These are phyloP conservation scores for Prosopocoilus inquinatus DNA, from an alignment of 2,888 invertebrate genomes.

Conservation along the genomic window DNA sequence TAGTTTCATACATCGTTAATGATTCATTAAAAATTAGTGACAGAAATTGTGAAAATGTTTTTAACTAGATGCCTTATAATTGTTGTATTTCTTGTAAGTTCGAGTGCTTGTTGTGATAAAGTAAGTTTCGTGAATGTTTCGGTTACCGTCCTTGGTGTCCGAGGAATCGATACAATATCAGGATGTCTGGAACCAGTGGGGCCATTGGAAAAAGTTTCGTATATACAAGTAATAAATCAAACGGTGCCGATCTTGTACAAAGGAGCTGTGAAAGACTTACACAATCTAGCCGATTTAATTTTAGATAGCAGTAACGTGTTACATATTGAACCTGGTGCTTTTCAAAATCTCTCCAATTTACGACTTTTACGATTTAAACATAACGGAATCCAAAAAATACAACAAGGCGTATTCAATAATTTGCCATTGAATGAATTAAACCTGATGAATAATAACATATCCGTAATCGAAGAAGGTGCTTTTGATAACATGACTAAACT, in stretches of 20 bases:
- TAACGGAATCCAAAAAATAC: conserved; percentile 29
- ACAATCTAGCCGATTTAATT: conserved; percentile 35
- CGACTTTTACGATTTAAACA: conserved; percentile 29
- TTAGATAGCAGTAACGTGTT: conserved; percentile 29
- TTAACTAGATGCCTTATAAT: too few relatives aligned
- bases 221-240: conserved; percentile 41
- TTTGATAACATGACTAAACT: conserved; percentile 37
- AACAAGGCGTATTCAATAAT: conserved; percentile 31
- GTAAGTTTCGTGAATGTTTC: conserved; percentile 37
- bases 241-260: conserved; percentile 37
- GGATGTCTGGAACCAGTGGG: conserved; percentile 40
- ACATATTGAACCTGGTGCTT: conserved; percentile 29
- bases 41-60: too few relatives aligned
- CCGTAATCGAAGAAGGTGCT: conserved; percentile 26
- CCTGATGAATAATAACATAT: conserved; percentile 31
- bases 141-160: conserved; percentile 39
- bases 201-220: conserved; percentile 37
- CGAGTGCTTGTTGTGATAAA: conserved; percentile 26
- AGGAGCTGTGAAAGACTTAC: conserved; percentile 38
- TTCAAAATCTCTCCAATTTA: conserved; percentile 31
- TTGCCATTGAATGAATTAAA: conserved; percentile 27
- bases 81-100: neutral
- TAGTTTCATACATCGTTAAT: conserved; percentile 3
- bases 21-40: neutral
- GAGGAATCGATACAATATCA: conserved; percentile 35